Percentiles rank a stretch among this genome's conserved stretches.
These are phyloP conservation scores for Sarcophaga carnaria DNA, from an alignment of 2,888 invertebrate genomes.

Conservation along the genomic window DNA sequence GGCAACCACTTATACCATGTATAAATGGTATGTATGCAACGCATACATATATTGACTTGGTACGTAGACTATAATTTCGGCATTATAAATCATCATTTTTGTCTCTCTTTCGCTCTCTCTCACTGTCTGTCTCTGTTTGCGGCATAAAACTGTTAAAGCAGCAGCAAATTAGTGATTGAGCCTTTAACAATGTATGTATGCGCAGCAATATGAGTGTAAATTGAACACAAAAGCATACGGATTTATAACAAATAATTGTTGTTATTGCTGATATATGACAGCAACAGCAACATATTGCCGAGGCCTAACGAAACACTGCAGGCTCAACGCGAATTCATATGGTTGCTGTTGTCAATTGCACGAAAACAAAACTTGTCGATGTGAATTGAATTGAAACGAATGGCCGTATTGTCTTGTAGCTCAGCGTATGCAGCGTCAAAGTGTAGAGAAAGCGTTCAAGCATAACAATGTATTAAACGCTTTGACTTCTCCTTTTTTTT, in stretches of 20 bases:
- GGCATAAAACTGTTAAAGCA: conserved; percentile 15
- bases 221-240: conserved; percentile 3
- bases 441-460: conserved; percentile 53
- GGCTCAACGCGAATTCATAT: not conserved
- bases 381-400: conserved; percentile 2
- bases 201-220: not conserved
- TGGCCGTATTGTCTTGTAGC: not conserved
- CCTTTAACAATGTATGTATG: conserved; percentile 52
- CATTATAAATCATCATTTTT: conserved; percentile 67
- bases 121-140: not conserved
- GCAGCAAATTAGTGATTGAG: conserved; percentile 65
- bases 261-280: not conserved
- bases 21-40: not conserved
- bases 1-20: not conserved
- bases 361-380: conserved; percentile 22
- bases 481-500: not conserved
- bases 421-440: not conserved
- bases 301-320: not conserved
- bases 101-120: conserved; percentile 27
- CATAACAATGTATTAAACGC: conserved; percentile 48
- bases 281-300: not conserved
- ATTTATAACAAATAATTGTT: conserved; percentile 59
- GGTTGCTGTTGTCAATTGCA: conserved; percentile 39
- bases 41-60: not conserved
- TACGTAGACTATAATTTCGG: conserved; percentile 62